Conservation (phyloP, 2,888 invertebrate species). For the Sphinx pinastri region DNA sequence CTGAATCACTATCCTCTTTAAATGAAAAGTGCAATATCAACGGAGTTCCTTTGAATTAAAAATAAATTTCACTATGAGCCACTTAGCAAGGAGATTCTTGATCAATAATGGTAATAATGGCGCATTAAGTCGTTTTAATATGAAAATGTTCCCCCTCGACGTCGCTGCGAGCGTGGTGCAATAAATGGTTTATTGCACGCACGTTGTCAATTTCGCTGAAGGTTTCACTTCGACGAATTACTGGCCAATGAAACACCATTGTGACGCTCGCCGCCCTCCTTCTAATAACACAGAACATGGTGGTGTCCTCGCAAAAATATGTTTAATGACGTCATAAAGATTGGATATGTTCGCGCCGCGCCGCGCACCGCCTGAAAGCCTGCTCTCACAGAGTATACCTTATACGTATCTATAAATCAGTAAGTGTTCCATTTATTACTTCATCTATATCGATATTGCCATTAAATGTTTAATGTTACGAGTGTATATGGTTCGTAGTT, state of each 20-base stretch:
- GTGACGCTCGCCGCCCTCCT: slow-evolving; percentile 57
- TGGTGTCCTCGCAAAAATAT: slow-evolving; percentile 81
- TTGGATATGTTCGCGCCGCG: slow-evolving; percentile 71
- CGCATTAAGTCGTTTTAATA: slow-evolving; percentile 54
- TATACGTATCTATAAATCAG: slow-evolving; percentile 69
- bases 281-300: slow-evolving; percentile 73
- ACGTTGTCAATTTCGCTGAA: slow-evolving; percentile 69
- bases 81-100: slow-evolving; percentile 12
- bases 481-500: slow-evolving; percentile 11
- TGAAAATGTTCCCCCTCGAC: slow-evolving; percentile 50
- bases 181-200: slow-evolving; percentile 70
- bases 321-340: slow-evolving; percentile 81
- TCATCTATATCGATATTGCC: slow-evolving; percentile 30
- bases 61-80: slow-evolving; percentile 1
- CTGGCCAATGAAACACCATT: slow-evolving; percentile 70
- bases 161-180: slow-evolving; percentile 51
- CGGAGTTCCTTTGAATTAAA: slow-evolving; percentile 10
- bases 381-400: slow-evolving; percentile 53
- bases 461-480: slow-evolving; percentile 55
- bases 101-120: slow-evolving; percentile 40
- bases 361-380: slow-evolving; percentile 64
- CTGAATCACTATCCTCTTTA: slow-evolving; percentile 1
- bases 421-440: slow-evolving; percentile 60
- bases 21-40: slow-evolving; percentile 19
- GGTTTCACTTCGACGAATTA: slow-evolving; percentile 67